A percentile compares a stretch with the other conserved stretches of the same genome.
Evolutionary conservation across 2,797 vertebrate genomes (phyloP).

Genomic region (Discoglossus pictus): DNA sequence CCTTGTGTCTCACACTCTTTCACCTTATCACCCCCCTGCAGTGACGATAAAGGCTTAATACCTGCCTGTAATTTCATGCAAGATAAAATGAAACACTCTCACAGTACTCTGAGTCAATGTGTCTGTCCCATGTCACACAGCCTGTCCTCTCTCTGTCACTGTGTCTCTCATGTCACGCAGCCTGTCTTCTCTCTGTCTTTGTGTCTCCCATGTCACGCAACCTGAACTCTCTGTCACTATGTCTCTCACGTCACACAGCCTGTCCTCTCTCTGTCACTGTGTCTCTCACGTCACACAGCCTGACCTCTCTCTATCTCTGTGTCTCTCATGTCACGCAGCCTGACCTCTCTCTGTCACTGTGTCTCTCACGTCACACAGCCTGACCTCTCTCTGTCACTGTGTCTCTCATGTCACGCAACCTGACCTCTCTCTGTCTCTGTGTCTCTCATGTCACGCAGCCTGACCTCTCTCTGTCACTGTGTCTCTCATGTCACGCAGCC

Average conservation of each 20-base stretch:
- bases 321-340: no score
- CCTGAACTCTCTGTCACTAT: background rate
- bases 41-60: no score
- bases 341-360: background rate
- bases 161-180: background rate
- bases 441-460: no score
- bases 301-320: no score
- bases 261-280: no score
- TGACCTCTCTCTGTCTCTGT: no score
- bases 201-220: background rate
- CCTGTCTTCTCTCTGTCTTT: background rate
- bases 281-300: conserved; percentile 3
- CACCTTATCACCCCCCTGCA: no score
- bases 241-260: background rate
- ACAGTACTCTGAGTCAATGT: no score
- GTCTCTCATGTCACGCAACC: conserved; percentile 3
- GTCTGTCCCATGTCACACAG: conserved; percentile 4
- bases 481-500: background rate
- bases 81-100: no score
- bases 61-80: no score
- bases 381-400: no score
- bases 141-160: background rate
- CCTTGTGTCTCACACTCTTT: no score
- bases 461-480: background rate
- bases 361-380: background rate